Base-by-base conservation (phyloP, 2,888 invertebrate species). In the Nephrocerus scutellatus region DNA sequence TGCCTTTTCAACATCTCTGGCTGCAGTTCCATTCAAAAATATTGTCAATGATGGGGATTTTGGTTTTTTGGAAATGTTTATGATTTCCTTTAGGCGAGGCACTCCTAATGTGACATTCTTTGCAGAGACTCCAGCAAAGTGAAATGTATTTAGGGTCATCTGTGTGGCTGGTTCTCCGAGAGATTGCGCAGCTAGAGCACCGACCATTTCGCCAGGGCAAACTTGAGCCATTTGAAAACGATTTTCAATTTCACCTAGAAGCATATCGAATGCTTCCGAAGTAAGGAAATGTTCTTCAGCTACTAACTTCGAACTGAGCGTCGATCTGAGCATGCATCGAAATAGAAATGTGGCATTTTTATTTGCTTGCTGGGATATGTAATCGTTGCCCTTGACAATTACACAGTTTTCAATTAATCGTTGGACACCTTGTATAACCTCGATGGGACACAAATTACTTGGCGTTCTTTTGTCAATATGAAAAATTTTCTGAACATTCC, bases 41-140 rank as follows among this genome's bases (percentile, higher is more conserved):
- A 97, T 93, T 0, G 96, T 96, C 36, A 97, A 76, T 9, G 95
- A 95, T 2, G 96, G 96, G 51, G 96, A 95, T 68, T 95, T 96
- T 1, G 96, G 95, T 66, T 87, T 87, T 70, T 96, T 96, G 36
- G 92, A 91, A 55, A 96, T 90, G 64, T 97, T 97, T 59, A 97
- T 97, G 53, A 86, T 85, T 79, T 86, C 86, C 66, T 96, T 95
- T 23, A 96, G 71, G 60, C 96, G 79, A 0, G 96, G 96, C 50
- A 97, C 96, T 76, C 96, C 96, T 31, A 96, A 80, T 2, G 96
- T 96, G 74, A 97, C 95, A 75, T 97, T 96, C 71, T 96, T 96
- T 36, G 95, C 93, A 0, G 95, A 96, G 55, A 96, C 96, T 74
- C 96, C 53, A 5, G 52, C 53, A 29, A 53, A 53, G 30, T 53